A percentile compares a stretch with the other conserved stretches of the same genome.
Evolutionary conservation across 2,113 vertebrate genomes (phyloP).

Genomic region (Oryzias curvinotus): DNA sequence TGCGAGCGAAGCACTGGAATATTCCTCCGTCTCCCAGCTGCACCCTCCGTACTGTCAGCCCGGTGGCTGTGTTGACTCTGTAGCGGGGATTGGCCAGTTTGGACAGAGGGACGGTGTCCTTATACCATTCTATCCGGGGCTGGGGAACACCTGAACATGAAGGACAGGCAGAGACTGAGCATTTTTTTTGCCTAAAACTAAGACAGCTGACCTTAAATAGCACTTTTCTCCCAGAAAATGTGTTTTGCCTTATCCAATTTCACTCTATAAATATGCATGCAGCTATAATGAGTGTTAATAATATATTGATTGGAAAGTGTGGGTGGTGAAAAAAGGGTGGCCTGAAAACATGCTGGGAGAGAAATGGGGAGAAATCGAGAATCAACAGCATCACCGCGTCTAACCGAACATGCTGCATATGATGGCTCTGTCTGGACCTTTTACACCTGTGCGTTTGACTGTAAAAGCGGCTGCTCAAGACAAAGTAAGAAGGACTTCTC

Average conservation of each 20-base stretch:
- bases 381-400: constrained; percentile 33
- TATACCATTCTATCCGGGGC: constrained; percentile 89
- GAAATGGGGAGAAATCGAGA: constrained; percentile 43
- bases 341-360: constrained; percentile 66
- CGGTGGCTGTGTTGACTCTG: constrained; percentile 76
- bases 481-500: constrained; percentile 26
- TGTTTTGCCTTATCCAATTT: constrained; percentile 33
- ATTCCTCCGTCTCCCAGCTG: constrained; percentile 88
- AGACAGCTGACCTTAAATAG: constrained; percentile 31
- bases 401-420: constrained; percentile 44
- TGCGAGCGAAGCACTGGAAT: constrained; percentile 93
- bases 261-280: constrained; percentile 65
- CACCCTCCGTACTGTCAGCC: constrained; percentile 82
- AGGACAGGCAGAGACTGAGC: neutral
- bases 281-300: constrained; percentile 64
- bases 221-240: constrained; percentile 12
- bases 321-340: constrained; percentile 54
- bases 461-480: neutral
- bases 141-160: constrained; percentile 80
- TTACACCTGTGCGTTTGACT: constrained; percentile 13
- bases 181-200: constrained; percentile 22
- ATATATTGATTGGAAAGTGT: constrained; percentile 68
- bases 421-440: constrained; percentile 40
- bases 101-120: constrained; percentile 82
- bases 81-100: constrained; percentile 86